Percentiles rank a stretch among this genome's conserved stretches.
Evolutionary conservation across 2,113 vertebrate genomes (phyloP).

Genomic region (Crypturellus undulatus): DNA sequence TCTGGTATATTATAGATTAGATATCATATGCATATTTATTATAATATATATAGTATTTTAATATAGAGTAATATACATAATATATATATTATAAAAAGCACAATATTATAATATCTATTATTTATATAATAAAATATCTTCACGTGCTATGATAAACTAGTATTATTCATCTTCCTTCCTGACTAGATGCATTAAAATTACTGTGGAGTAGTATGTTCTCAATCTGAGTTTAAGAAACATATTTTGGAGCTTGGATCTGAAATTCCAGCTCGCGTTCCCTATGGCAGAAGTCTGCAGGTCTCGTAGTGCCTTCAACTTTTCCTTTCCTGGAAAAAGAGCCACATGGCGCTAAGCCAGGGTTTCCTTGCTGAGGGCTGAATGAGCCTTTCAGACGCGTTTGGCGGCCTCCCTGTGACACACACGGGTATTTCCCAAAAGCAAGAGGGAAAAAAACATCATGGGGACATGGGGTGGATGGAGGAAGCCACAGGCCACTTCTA

Average conservation of each 20-base stretch:
- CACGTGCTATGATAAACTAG: neutral
- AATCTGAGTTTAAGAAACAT: neutral
- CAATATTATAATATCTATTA: too few relatives aligned
- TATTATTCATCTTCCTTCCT: neutral
- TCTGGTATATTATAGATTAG: neutral
- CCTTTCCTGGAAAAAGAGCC: neutral
- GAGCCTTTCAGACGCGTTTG: slow-evolving; percentile 36
- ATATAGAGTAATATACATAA: too few relatives aligned
- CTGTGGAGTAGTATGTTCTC: neutral
- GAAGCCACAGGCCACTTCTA: neutral
- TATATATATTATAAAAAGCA: too few relatives aligned
- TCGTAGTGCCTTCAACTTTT: neutral
- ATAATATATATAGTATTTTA: too few relatives aligned
- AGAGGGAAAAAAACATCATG: neutral
- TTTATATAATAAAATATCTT: accelerated
- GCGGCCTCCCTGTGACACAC: neutral
- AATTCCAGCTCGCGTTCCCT: neutral
- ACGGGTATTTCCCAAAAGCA: neutral
- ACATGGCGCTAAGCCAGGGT: neutral
- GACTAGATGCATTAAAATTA: neutral
- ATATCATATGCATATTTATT: too few relatives aligned
- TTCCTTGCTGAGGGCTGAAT: slow-evolving; percentile 18
- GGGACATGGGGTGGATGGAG: neutral
- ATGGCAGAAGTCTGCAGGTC: neutral
- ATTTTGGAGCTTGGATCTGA: neutral